Evolutionary conservation across 2,113 vertebrate genomes (phyloP), one percentile per base, ranked within the genome.

Genomic region (Prietella phreatophila): DNA sequence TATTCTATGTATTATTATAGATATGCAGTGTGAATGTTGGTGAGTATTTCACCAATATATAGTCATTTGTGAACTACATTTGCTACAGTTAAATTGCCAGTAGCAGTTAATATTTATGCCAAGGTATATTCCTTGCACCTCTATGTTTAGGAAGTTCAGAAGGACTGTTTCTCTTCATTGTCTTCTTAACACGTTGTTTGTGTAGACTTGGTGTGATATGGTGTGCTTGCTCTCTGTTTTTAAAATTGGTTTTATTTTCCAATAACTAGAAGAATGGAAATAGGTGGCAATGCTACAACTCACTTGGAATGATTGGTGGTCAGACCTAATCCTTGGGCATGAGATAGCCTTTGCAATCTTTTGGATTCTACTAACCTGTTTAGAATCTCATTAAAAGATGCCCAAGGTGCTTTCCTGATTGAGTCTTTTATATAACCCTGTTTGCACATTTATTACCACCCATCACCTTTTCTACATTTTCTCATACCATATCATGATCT

Each of bases 331-430:
- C 55, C 60, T 75, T 36, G 55, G 25, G 15, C 27, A 61, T 53
- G 56, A 20, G 14, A 61, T 50, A 75, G 67, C 39, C 19, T 61
- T 87, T 17, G 47, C 11, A 27, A 60, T 36, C 85, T 56, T 83
- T 60, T 39, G 39, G 20, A 25, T 78, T 86, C 17, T 47, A 10
- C 25, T 53, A 47, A 61, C 53, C 80, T 47, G 80, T 60, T 87
- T 82, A 30, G 30, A 73, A 69, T 17, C 53, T 86, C 73, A 86
- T 63, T 63, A 86, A 79, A 60, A 30, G 27, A 78, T 50, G 73
- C 85, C 60, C 17, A 33, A 67, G 60, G 53, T 56, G 53, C 79
- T 60, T 71, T 60, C 60, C 53, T 83, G 39, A 83, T 75, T n/a
- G n/a, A 65, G 47, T 50, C 20, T 30, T 87, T 75, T 75, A 60